phyloP scores from a whole-genome alignment of 2,888 invertebrate genomes.

The Ischnus inquisitorius region DNA sequence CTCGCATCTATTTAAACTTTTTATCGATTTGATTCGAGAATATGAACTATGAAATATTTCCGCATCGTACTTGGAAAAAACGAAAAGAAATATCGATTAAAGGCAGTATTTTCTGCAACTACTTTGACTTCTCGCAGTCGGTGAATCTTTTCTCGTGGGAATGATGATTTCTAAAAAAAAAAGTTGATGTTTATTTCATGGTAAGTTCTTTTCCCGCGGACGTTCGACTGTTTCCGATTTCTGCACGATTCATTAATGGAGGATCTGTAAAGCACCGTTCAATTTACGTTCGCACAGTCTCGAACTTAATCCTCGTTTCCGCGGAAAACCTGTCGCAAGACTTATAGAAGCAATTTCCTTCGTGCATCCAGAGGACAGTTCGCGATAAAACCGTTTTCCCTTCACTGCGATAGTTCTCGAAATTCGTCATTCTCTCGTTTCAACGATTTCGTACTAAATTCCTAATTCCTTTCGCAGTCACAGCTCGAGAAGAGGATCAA shows the following conservation, averaged over 20 bases:
- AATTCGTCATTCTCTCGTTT: slow-evolving; percentile 47
- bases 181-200: background rate
- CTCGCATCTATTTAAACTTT: too few relatives aligned
- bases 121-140: too few relatives aligned
- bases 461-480: slow-evolving; percentile 83
- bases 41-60: too few relatives aligned
- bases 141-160: too few relatives aligned
- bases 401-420: slow-evolving; percentile 2
- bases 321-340: slow-evolving; percentile 25
- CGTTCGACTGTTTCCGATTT: background rate
- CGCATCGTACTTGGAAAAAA: too few relatives aligned
- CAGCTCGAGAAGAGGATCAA: slow-evolving; percentile 87
- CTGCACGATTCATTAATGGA: background rate
- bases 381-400: slow-evolving; percentile 38
- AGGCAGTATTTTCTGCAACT: too few relatives aligned
- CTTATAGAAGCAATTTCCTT: slow-evolving; percentile 46
- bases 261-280: background rate
- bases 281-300: background rate
- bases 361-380: slow-evolving; percentile 3
- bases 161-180: background rate
- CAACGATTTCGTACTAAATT: slow-evolving; percentile 31
- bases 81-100: too few relatives aligned
- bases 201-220: background rate
- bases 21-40: too few relatives aligned
- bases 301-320: slow-evolving; percentile 2